Evolutionary conservation across 2,113 vertebrate species (phyloP).

Genomic region (Tympanuchus pallidicinctus): DNA sequence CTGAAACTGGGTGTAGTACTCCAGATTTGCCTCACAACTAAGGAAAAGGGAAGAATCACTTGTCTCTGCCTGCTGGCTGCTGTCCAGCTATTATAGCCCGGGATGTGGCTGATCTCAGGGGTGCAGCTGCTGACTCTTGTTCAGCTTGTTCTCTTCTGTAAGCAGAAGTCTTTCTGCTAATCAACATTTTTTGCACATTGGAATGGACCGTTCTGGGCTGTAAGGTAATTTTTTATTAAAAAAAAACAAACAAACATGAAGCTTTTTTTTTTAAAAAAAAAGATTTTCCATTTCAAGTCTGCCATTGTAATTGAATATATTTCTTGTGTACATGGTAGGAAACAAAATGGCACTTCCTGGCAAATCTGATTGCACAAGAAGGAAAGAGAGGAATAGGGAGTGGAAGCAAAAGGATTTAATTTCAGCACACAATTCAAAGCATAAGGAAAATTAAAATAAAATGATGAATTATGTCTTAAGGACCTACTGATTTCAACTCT

Average conservation of each 20-base stretch:
- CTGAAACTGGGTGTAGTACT: not conserved
- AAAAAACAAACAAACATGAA: too few species aligned
- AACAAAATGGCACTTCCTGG: not conserved
- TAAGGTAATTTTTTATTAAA: not conserved
- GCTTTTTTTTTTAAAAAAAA: too few species aligned
- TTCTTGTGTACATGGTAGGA: not conserved
- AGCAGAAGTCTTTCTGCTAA: not conserved
- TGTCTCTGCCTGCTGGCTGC: not conserved
- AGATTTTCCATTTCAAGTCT: not conserved
- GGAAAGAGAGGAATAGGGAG: not conserved
- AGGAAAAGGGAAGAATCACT: not conserved
- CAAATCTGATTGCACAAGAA: not conserved
- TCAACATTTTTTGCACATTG: not conserved
- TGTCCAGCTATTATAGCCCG: not conserved
- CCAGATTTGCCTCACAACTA: not conserved
- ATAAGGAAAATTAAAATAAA: not conserved
- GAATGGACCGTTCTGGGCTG: not conserved
- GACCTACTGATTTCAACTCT: not conserved
- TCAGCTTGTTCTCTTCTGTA: not conserved
- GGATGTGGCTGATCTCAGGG: not conserved
- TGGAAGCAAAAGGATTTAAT: constrained; percentile 8
- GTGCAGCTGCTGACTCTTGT: not conserved
- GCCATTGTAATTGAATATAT: not conserved
- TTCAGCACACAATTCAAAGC: not conserved
- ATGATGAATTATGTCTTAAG: not conserved